Evolutionary conservation across 2,888 invertebrate species (phyloP).

Genomic region (Trachelus iudaicus): DNA sequence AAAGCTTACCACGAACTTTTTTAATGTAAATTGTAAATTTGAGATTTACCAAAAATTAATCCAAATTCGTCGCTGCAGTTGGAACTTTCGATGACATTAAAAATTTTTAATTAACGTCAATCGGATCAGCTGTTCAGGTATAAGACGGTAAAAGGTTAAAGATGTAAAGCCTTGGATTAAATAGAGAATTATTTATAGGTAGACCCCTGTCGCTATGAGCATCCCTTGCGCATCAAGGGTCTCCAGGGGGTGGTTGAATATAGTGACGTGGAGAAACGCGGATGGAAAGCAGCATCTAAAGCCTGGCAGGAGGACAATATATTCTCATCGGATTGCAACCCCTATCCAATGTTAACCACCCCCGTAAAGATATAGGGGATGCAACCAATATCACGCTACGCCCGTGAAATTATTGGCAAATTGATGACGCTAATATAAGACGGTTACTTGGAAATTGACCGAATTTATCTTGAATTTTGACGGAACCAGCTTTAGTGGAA

Average conservation of each 20-base stretch:
- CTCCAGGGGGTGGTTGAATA: not conserved
- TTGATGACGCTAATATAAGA: slow-evolving; percentile 2
- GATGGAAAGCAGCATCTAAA: not conserved
- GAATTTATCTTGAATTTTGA: not conserved
- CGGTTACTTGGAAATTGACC: not conserved
- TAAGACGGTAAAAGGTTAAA: not conserved
- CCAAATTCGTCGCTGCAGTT: not conserved
- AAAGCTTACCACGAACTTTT: not conserved
- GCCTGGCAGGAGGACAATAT: not conserved
- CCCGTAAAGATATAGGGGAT: not conserved
- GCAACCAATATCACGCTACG: slow-evolving; percentile 3
- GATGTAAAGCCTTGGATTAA: not conserved
- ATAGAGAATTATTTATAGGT: not conserved
- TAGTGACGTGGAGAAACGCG: not conserved
- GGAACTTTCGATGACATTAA: not conserved
- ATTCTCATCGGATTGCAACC: not conserved
- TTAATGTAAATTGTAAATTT: not conserved
- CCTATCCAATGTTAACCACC: not conserved
- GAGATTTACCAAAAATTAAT: not conserved
- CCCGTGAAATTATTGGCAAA: slow-evolving; percentile 6
- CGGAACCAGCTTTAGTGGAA: not conserved
- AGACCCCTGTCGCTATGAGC: not conserved
- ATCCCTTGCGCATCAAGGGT: not conserved
- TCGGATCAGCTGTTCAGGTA: not conserved
- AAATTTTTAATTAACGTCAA: not conserved